phyloP scores from a whole-genome alignment of 23 tunicate species.

The Oikopleura dioica region DNA sequence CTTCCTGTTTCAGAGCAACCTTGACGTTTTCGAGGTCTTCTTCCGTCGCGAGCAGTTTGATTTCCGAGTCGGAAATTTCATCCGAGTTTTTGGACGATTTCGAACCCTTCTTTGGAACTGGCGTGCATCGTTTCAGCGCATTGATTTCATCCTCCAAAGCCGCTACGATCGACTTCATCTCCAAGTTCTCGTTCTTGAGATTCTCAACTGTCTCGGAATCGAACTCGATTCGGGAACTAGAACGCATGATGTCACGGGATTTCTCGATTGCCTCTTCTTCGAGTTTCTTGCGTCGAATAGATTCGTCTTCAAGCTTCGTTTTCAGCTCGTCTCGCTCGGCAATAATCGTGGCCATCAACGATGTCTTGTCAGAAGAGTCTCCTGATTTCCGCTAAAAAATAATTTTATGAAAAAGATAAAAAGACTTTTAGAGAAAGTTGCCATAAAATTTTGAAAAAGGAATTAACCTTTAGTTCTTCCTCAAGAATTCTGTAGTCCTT shows the following conservation, averaged over 20 bases:
- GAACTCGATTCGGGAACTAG: not conserved
- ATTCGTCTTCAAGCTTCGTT: not conserved
- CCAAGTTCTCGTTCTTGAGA: not conserved
- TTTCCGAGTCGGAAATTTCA: not conserved
- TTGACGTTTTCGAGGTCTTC: not conserved
- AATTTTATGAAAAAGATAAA: too few relatives aligned
- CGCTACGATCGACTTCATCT: not conserved
- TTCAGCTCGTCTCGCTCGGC: not conserved
- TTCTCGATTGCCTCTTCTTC: not conserved
- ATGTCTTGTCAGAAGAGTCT: not conserved
- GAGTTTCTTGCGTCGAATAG: not conserved
- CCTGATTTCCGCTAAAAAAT: not conserved
- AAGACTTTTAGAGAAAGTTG: too few relatives aligned
- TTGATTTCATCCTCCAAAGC: not conserved
- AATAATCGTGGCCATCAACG: not conserved
- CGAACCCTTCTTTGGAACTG: not conserved
- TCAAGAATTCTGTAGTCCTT: not conserved
- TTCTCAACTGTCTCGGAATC: not conserved
- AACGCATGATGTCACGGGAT: not conserved
- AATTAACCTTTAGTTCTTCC: not conserved
- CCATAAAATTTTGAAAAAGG: too few relatives aligned
- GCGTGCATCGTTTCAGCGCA: not conserved
- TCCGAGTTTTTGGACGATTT: not conserved
- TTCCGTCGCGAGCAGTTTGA: conserved; percentile 4
- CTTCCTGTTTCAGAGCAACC: not conserved